A percentile compares a stretch with the other conserved stretches of the same genome.
Evolutionary conservation across 92 coral and sea anemone genomes (phyloP).

Genomic region (Chrysogorgia sp.): DNA sequence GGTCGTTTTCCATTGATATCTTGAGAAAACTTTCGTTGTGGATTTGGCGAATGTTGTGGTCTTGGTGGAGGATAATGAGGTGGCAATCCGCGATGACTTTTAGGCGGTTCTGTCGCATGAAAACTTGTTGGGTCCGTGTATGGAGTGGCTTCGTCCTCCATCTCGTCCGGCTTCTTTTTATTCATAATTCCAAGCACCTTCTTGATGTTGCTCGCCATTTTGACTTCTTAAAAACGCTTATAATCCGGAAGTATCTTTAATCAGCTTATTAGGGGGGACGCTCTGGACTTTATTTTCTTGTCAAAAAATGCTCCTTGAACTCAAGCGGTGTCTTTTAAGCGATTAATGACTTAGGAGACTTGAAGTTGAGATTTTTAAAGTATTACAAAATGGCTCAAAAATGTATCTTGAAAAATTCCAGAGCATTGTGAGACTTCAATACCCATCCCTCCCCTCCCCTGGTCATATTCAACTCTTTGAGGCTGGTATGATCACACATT

Average conservation of each 20-base stretch:
- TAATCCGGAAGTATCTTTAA: slow-evolving; percentile 13
- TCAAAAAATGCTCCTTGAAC: too few species aligned
- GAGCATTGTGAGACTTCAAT: too few species aligned
- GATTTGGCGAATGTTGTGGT: slow-evolving; percentile 85
- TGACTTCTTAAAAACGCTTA: neutral
- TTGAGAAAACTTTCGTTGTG: slow-evolving; percentile 46
- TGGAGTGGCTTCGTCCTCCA: slow-evolving; percentile 59
- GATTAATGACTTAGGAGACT: too few species aligned
- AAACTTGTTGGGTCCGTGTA: slow-evolving; percentile 79
- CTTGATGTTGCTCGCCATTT: slow-evolving; percentile 25
- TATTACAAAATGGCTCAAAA: too few species aligned
- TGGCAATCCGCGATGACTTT: slow-evolving; percentile 58
- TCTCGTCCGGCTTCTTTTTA: slow-evolving; percentile 44
- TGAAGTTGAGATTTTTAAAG: too few species aligned
- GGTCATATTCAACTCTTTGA: neutral
- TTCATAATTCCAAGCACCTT: slow-evolving; percentile 23
- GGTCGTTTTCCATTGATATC: slow-evolving; percentile 9
- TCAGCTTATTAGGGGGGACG: slow-evolving; percentile 4
- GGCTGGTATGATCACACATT: too few species aligned
- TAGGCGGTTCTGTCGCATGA: slow-evolving; percentile 75
- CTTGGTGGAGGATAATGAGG: slow-evolving; percentile 99
- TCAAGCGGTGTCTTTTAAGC: too few species aligned
- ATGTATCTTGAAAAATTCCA: too few species aligned
- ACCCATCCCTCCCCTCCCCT: slow-evolving; percentile 7
- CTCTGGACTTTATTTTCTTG: neutral